Conservation (phyloP, 2,797 vertebrate genomes). For the Poecilia picta region DNA sequence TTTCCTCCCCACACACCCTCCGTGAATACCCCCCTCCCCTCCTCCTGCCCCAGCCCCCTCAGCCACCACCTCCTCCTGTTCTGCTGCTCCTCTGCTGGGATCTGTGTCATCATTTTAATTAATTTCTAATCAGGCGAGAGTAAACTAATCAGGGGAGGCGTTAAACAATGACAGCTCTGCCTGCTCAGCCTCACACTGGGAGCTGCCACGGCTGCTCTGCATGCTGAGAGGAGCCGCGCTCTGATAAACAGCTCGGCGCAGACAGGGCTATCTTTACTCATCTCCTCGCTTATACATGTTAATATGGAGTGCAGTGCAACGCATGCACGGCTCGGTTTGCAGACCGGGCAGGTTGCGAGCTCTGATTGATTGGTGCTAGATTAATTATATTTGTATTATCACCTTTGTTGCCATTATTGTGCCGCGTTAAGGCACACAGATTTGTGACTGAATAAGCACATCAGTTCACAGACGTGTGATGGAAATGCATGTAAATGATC, state of each 20-base stretch:
- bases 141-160: slow-evolving; percentile 93
- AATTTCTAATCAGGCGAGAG: slow-evolving; percentile 90
- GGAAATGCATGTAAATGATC: slow-evolving; percentile 69
- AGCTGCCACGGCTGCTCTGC: slow-evolving; percentile 71
- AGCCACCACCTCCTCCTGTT: slow-evolving; percentile 64
- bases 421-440: slow-evolving; percentile 27
- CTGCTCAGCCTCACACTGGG: slow-evolving; percentile 73
- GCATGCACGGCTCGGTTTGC: slow-evolving; percentile 44
- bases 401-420: slow-evolving; percentile 40
- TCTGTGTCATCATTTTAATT: slow-evolving; percentile 96
- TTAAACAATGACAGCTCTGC: slow-evolving; percentile 84
- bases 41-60: slow-evolving; percentile 68
- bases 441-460: slow-evolving; percentile 57
- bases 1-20: neutral
- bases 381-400: slow-evolving; percentile 39
- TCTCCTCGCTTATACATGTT: slow-evolving; percentile 64
- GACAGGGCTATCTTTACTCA: slow-evolving; percentile 58
- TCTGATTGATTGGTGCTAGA: slow-evolving; percentile 45
- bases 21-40: slow-evolving; percentile 51
- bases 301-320: slow-evolving; percentile 38
- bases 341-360: slow-evolving; percentile 32
- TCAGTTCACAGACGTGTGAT: slow-evolving; percentile 53
- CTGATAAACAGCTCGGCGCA: slow-evolving; percentile 68
- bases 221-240: slow-evolving; percentile 65
- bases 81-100: slow-evolving; percentile 86